Evolutionary conservation across 1,140 invertebrate genomes (phyloP), one percentile per base, ranked within the genome.

Genomic region (Chelonus insularis): DNA sequence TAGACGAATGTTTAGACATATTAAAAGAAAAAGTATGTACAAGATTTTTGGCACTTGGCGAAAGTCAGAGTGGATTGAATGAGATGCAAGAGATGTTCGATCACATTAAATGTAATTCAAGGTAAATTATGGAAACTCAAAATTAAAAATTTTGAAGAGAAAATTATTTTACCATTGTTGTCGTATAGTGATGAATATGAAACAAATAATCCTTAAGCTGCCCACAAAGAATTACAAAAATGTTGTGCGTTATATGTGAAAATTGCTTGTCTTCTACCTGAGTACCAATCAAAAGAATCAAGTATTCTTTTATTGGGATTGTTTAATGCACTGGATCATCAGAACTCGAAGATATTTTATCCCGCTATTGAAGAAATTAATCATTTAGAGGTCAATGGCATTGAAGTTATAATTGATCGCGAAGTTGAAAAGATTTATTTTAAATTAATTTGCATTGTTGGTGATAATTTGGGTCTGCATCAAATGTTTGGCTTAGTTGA

Each of bases 291-390:
- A 8, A 60, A 66, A 63, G 34, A 73, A 16, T 41, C 68, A 20
- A 68, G 69, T 51, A 74, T 76, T 47, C 76, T 70, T 68, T 56
- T 72, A 29, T 50, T 63, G 47, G 21, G 56, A 47, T 41, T 75
- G 25, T 70, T 75, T 34, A 68, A 75, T 63, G 59, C 68, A 16
- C 32, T 67, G 43, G 72, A 78, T 50, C 8, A 11, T 4, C 4
- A 16, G 47, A 50, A 23, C 29, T 67, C 25, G 64, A 60, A 45
- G 9, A 52, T 45, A n/a, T 68, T 62, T 63, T 58, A 64, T 50
- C 69, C 70, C 64, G 20, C 61, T 51, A 48, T 61, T 43, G 50
- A 69, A 56, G 71, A 74, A 61, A 43, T 76, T 4, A 43, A 61
- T 23, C 63, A 51, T 57, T 60, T 79, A 57, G 57, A 67, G 57